Evolutionary conservation across 2,888 invertebrate genomes (phyloP).

Genomic region (Leptinotarsa rubiginosa): DNA sequence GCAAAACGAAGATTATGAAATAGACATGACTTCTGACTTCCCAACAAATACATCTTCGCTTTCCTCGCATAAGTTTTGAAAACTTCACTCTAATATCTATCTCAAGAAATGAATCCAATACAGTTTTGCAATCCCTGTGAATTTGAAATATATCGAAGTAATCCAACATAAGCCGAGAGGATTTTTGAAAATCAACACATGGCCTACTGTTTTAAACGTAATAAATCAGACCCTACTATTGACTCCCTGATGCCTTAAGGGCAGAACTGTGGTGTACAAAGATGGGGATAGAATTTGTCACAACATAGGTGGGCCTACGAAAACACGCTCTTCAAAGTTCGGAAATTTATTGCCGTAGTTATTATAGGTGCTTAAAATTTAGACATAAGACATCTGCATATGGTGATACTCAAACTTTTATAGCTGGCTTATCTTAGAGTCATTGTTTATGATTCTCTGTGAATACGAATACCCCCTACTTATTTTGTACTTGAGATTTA

Average conservation of each 20-base stretch:
- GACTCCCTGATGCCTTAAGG: constrained; percentile 24
- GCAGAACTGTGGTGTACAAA: constrained; percentile 38
- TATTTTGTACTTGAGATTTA: not conserved
- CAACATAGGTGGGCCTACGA: constrained; percentile 48
- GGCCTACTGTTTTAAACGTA: constrained; percentile 49
- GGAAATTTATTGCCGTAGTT: constrained; percentile 37
- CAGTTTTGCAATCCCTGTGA: constrained; percentile 15
- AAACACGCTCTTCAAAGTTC: constrained; percentile 24
- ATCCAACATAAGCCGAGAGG: constrained; percentile 38
- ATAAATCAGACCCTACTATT: constrained; percentile 39
- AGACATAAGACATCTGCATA: constrained; percentile 27
- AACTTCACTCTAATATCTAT: not conserved
- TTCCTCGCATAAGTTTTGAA: not conserved
- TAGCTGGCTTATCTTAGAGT: constrained; percentile 7
- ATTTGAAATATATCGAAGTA: constrained; percentile 20
- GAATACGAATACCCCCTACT: not conserved
- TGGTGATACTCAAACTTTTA: constrained; percentile 17
- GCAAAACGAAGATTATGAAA: too few species aligned
- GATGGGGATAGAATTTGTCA: constrained; percentile 48
- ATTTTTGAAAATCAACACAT: constrained; percentile 53
- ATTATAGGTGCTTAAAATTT: constrained; percentile 30
- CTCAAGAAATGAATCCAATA: not conserved
- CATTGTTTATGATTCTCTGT: not conserved
- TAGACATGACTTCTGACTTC: not conserved
- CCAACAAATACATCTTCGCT: not conserved